Base-by-base conservation (phyloP, 2,888 invertebrate genomes). In the Microchrysa polita region DNA sequence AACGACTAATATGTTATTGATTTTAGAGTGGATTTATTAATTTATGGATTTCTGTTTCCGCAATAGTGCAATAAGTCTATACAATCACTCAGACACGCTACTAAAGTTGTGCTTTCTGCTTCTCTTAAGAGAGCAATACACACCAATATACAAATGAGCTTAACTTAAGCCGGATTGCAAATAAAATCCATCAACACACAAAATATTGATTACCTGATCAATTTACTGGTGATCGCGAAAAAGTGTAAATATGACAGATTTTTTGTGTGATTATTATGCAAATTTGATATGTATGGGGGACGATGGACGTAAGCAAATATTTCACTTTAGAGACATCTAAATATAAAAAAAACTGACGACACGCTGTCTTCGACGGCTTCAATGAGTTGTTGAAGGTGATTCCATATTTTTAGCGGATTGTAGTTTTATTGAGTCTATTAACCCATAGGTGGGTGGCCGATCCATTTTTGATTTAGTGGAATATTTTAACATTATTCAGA, bases 221-320 rank as follows among this genome's bases (percentile, higher is more conserved):
- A 48, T 48, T 48, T 48, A 10, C 16, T 34, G 27, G 7, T 34
- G 27, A 34, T 61, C 23, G 61, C 23, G 22, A 42, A 65, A 48
- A 48, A 65, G 65, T 65, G 65, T 48, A n/a, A 48, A 65, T 48
- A 22, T 48, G 48, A 34, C 65, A 9, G 48, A 48, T 22, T 61
- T 23, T 65, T 65, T n/a, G n/a, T n/a, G n/a, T 22, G 65, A 40
- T 40, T 55, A 34, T 69, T 55, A 69, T 69, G 69, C 69, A 69
- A 69, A 69, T 69, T 20, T 40, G 57, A 69, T 69, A 69, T 34
- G 55, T 69, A 69, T 34, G 55, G 34, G 44, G 16, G 40, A 23
- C 55, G 16, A 34, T 53, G 34, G n/a, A 55, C 40, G 69, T 69
- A 69, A 69, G 69, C 57, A 20, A 52, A 67, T 7, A 34, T 7